Evolutionary conservation across 2,113 vertebrate genomes (phyloP).

Genomic region (Corythaeola cristata): DNA sequence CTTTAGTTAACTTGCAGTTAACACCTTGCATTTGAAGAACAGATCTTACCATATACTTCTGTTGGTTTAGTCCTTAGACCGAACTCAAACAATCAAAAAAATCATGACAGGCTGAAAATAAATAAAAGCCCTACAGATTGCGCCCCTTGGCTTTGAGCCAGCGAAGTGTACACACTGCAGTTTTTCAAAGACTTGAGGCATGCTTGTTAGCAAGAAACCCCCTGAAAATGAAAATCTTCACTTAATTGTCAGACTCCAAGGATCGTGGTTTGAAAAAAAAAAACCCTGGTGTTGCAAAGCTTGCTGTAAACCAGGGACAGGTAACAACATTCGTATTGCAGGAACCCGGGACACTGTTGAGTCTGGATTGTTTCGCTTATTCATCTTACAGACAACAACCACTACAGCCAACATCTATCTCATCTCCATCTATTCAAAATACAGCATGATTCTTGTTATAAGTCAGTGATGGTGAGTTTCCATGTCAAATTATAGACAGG

Average conservation of each 20-base stretch:
- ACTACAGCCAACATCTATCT: not conserved
- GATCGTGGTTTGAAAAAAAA: not conserved
- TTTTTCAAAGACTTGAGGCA: not conserved
- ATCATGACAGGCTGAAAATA: not conserved
- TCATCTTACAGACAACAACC: not conserved
- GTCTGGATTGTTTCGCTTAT: not conserved
- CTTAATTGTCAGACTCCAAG: not conserved
- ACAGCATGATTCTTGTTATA: not conserved
- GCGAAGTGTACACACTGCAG: not conserved
- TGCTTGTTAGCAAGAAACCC: not conserved
- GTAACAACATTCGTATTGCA: not conserved
- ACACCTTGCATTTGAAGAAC: not conserved
- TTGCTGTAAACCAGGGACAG: not conserved
- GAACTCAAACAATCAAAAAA: not conserved
- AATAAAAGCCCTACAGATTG: not conserved
- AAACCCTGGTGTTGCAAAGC: not conserved
- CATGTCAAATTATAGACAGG: not conserved
- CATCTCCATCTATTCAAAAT: not conserved
- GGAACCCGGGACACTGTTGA: not conserved
- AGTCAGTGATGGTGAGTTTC: not conserved
- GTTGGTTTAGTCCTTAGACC: not conserved
- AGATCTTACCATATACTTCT: not conserved
- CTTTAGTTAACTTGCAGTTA: not conserved
- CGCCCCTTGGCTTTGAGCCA: not conserved
- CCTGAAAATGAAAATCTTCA: not conserved